These are phyloP conservation scores for Romanogobio albipinnatus DNA, from an alignment of 2,113 vertebrate species.

Conservation along the genomic window DNA sequence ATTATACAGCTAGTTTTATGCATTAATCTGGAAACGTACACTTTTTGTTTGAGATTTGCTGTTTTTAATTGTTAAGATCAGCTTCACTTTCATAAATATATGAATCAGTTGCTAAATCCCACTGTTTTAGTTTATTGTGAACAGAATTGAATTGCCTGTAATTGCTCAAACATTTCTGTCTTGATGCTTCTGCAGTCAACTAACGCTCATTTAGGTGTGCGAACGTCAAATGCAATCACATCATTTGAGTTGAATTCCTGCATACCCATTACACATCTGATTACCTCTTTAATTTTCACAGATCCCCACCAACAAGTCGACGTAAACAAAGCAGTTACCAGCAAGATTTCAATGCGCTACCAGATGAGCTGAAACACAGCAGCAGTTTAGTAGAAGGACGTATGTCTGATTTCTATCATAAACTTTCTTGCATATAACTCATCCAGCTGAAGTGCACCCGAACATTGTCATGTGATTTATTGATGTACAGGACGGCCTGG, in stretches of 20 bases:
- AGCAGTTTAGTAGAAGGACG: slow-evolving; percentile 63
- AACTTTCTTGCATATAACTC: not conserved
- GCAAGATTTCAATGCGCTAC: slow-evolving; percentile 57
- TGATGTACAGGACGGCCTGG: slow-evolving; percentile 67
- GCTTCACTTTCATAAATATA: not conserved
- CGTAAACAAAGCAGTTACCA: slow-evolving; percentile 69
- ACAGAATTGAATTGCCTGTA: not conserved
- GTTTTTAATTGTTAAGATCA: not conserved
- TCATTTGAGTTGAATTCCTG: not conserved
- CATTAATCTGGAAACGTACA: too few species aligned
- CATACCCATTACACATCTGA: not conserved
- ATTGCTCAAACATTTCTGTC: too few species aligned
- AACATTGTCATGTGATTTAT: not conserved
- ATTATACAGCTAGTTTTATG: too few species aligned
- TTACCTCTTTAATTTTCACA: slow-evolving; percentile 16
- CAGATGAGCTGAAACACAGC: slow-evolving; percentile 63
- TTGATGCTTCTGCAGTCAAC: not conserved
- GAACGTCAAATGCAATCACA: not conserved
- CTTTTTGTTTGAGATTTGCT: not conserved
- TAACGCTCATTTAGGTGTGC: not conserved
- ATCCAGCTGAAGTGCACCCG: not conserved
- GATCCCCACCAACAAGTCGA: slow-evolving; percentile 36
- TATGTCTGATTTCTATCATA: slow-evolving; percentile 54
- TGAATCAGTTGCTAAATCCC: not conserved
- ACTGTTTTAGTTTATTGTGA: not conserved